Conservation (phyloP, 2,113 vertebrate species). For the Pachyramphus minor region DNA sequence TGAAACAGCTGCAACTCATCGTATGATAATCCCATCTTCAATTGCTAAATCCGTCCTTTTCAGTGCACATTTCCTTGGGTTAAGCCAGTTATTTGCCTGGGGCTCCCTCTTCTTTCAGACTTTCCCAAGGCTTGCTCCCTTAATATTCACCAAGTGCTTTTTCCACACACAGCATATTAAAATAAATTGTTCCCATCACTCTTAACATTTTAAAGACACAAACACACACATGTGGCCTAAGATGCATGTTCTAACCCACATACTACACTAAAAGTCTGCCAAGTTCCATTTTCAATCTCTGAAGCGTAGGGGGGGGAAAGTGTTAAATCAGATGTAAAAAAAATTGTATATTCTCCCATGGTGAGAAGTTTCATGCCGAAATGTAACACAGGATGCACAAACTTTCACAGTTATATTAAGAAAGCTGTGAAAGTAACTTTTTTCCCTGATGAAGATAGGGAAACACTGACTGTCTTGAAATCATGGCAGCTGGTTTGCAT, state of each 20-base stretch:
- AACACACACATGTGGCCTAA: not conserved
- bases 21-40: not conserved
- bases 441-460: not conserved
- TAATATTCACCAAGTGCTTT: not conserved
- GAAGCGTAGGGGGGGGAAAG: accelerated
- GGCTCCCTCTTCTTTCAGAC: not conserved
- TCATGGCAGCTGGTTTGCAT: not conserved
- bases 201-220: not conserved
- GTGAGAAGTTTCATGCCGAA: not conserved
- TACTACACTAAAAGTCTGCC: not conserved
- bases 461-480: not conserved
- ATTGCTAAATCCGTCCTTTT: not conserved
- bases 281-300: not conserved
- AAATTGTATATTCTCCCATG: not conserved
- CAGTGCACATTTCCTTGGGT: not conserved
- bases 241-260: not conserved
- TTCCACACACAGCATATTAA: not conserved
- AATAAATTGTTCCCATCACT: not conserved
- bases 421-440: not conserved
- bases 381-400: not conserved
- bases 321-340: not conserved
- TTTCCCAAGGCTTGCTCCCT: not conserved
- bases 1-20: not conserved
- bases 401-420: not conserved
- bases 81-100: not conserved